A percentile compares a stretch with the other conserved stretches of the same genome.
Evolutionary conservation across 2,113 vertebrate species (phyloP).

Genomic region (Collichthys lucidus): DNA sequence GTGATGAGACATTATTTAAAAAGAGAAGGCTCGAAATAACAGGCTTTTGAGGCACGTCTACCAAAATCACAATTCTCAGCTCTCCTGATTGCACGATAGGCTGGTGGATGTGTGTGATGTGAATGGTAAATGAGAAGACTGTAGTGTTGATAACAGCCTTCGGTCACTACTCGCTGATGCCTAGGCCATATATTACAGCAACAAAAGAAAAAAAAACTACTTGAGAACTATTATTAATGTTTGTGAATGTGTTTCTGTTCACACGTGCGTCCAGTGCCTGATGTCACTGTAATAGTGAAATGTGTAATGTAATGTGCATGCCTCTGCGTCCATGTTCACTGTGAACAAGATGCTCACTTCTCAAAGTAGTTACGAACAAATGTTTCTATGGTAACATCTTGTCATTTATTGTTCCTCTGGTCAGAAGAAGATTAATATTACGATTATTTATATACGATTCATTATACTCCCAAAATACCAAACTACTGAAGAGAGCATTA

Average conservation of each 20-base stretch:
- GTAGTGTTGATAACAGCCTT: conserved; percentile 43
- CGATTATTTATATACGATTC: neutral
- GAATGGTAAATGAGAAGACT: conserved; percentile 49
- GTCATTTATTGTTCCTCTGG: neutral
- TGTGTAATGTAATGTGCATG: neutral
- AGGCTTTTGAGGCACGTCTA: conserved; percentile 49
- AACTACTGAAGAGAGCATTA: neutral
- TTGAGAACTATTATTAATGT: conserved; percentile 5
- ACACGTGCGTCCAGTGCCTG: neutral
- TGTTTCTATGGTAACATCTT: neutral
- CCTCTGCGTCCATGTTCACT: neutral
- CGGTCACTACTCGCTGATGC: conserved; percentile 1
- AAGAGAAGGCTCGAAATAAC: conserved; percentile 45
- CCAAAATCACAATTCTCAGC: conserved; percentile 47
- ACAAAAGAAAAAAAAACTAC: conserved; percentile 21
- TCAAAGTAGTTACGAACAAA: neutral
- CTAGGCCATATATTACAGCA: neutral
- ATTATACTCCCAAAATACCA: too few relatives aligned
- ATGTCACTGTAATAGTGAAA: neutral
- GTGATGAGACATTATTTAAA: conserved; percentile 47
- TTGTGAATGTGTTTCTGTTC: conserved; percentile 27
- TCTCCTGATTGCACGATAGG: conserved; percentile 58
- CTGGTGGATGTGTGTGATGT: conserved; percentile 51
- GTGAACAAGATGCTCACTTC: neutral
- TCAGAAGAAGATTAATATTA: neutral